Conservation (phyloP, 2,797 vertebrate species). For the Fratercula arctica region DNA sequence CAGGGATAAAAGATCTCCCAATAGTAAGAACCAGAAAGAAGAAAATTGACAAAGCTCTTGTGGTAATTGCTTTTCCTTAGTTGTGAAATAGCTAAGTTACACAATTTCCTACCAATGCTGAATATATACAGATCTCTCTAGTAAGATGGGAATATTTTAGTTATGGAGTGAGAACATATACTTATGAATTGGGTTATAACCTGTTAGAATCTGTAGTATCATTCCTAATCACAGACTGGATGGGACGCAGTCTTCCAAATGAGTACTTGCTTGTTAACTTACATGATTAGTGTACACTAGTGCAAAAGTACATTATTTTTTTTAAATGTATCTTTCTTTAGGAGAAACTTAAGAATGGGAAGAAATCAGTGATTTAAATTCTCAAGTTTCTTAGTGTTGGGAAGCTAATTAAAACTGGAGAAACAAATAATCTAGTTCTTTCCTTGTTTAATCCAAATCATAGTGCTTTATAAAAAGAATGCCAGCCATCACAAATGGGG, state of each 20-base stretch:
- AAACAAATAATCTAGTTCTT: not conserved
- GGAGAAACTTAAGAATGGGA: not conserved
- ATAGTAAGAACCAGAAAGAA: constrained; percentile 9
- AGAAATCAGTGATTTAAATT: not conserved
- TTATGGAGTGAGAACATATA: not conserved
- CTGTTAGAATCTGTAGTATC: not conserved
- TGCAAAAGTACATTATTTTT: not conserved
- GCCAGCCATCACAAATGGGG: not conserved
- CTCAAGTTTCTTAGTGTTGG: not conserved
- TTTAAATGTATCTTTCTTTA: not conserved
- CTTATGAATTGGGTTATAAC: not conserved
- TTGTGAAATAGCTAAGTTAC: not conserved
- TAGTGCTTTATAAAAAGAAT: not conserved
- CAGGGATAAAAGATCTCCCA: not conserved
- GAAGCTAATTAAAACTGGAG: not conserved
- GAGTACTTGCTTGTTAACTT: not conserved
- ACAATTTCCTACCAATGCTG: not conserved
- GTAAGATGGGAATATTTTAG: not conserved
- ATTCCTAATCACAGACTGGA: not conserved
- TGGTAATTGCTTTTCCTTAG: constrained; percentile 29
- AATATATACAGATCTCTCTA: not conserved
- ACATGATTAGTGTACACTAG: not conserved
- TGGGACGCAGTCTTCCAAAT: not conserved
- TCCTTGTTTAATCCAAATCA: not conserved
- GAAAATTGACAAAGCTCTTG: not conserved